Evolutionary conservation across 1,140 invertebrate species (phyloP).

Genomic region (Oscheius sp.): DNA sequence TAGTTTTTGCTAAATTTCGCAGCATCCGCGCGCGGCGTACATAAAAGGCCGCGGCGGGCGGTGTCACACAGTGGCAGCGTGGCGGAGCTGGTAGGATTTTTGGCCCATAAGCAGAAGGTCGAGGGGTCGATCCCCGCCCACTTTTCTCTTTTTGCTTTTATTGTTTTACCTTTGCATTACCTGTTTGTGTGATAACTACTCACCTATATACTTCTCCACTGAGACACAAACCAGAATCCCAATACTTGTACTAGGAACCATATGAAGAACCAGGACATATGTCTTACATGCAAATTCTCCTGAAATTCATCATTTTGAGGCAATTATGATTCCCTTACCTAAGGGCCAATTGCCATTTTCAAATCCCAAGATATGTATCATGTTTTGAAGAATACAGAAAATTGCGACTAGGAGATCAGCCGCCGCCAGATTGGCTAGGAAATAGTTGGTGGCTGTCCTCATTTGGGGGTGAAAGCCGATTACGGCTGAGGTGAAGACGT

Average conservation of each 20-base stretch:
- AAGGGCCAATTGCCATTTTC: constrained; percentile 50
- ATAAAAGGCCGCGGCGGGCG: no score
- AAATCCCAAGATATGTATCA: constrained; percentile 55
- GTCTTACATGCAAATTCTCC: constrained; percentile 50
- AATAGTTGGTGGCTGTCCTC: constrained; percentile 50
- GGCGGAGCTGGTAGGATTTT: no score
- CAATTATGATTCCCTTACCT: constrained; percentile 32
- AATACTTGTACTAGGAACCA: constrained; percentile 58
- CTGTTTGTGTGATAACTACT: no score
- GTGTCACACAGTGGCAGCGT: no score
- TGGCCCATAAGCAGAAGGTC: no score
- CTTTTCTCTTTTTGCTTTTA: no score
- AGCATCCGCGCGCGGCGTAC: no score
- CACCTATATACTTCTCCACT: constrained; percentile 52
- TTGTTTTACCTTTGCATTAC: no score
- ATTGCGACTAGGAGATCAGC: constrained; percentile 54
- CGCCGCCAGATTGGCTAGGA: constrained; percentile 47
- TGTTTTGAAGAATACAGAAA: constrained; percentile 58
- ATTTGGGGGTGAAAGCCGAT: constrained; percentile 44
- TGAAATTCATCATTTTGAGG: constrained; percentile 20
- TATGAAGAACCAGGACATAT: constrained; percentile 54
- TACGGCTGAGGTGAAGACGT: constrained; percentile 44
- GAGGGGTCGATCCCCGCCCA: no score
- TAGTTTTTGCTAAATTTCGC: no score
- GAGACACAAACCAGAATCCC: constrained; percentile 60